These are phyloP conservation scores for Ridgeia piscesae DNA, from an alignment of 1,140 invertebrate genomes.

Conservation along the genomic window DNA sequence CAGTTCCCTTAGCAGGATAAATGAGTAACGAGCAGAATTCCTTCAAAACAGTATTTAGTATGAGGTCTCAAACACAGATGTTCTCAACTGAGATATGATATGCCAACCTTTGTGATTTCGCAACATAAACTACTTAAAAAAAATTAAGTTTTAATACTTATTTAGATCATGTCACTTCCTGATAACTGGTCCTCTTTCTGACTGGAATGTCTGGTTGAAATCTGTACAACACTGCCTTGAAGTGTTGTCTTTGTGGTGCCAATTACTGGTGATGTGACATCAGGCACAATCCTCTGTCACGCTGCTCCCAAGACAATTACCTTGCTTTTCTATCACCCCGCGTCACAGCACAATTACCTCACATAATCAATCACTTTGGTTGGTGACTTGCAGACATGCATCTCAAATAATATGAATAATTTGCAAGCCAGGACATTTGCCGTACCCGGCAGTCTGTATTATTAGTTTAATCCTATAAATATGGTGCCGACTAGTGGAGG, in stretches of 20 bases:
- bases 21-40: no score
- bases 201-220: not conserved
- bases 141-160: no score
- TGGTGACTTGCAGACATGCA: not conserved
- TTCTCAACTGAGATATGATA: no score
- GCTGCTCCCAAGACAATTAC: not conserved
- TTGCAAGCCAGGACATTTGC: not conserved
- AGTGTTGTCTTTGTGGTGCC: not conserved
- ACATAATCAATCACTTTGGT: not conserved
- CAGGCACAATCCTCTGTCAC: not conserved
- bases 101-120: no score
- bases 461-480: not conserved
- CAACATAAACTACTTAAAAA: no score
- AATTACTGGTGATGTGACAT: not conserved
- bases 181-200: not conserved
- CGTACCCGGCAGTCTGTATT: not conserved
- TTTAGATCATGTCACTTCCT: no score
- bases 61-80: no score
- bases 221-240: not conserved
- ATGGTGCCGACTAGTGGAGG: not conserved
- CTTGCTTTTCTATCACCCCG: not conserved
- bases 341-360: not conserved
- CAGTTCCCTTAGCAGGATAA: no score
- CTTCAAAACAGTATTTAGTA: no score
- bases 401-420: not conserved